These are phyloP conservation scores for Saturnia pavonia DNA, from an alignment of 2,888 invertebrate species.

Conservation along the genomic window DNA sequence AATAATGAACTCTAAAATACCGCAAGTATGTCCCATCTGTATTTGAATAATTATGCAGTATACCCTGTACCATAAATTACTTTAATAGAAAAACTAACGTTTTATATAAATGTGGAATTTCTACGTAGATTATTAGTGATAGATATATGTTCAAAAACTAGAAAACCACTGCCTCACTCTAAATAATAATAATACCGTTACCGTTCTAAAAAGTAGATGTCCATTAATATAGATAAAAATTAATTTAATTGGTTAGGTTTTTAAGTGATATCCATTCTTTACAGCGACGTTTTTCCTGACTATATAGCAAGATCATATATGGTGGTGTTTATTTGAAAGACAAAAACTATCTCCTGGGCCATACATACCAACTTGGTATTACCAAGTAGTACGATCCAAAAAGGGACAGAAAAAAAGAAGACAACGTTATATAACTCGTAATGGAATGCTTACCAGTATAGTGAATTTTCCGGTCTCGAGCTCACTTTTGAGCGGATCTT, in stretches of 20 bases:
- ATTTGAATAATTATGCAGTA: no score
- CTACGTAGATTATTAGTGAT: neutral
- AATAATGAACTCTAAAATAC: neutral
- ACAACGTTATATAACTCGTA: neutral
- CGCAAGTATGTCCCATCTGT: neutral
- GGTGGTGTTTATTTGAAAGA: no score
- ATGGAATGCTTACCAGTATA: conserved; percentile 86
- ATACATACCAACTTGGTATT: no score
- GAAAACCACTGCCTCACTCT: neutral
- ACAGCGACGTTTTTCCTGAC: no score
- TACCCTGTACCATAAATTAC: neutral
- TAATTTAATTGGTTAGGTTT: no score
- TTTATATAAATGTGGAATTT: neutral
- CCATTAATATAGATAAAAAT: neutral
- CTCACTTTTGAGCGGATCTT: conserved; percentile 92
- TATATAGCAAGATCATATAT: no score
- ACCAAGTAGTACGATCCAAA: neutral
- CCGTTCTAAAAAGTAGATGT: neutral
- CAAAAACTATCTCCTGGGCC: no score
- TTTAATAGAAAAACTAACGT: neutral
- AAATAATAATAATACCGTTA: neutral
- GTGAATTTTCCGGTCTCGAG: conserved; percentile 97
- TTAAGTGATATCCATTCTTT: no score
- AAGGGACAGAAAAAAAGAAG: neutral
- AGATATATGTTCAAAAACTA: neutral